A percentile compares a stretch with the other conserved stretches of the same genome.
Evolutionary conservation across 2,888 invertebrate genomes (phyloP).

Genomic region (Polydrusus pterygomalis): DNA sequence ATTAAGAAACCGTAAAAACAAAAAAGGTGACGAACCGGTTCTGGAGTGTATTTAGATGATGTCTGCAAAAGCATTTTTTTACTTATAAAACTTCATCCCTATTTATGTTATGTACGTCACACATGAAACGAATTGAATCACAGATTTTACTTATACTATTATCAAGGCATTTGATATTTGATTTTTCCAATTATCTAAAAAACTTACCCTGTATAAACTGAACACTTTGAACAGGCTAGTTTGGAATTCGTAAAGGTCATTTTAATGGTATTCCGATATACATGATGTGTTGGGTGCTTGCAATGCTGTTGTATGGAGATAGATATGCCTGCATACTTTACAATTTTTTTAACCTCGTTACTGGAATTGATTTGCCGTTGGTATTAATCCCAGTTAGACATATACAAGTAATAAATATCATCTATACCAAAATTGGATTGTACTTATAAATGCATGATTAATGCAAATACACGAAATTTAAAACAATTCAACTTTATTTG

Average conservation of each 20-base stretch:
- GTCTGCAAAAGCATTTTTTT: too few relatives aligned
- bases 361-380: constrained; percentile 39
- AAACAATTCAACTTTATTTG: neutral
- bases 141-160: too few relatives aligned
- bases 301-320: constrained; percentile 42
- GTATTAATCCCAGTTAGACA: constrained; percentile 34
- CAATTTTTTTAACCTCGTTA: constrained; percentile 48
- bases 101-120: too few relatives aligned
- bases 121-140: too few relatives aligned
- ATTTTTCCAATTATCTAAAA: too few relatives aligned
- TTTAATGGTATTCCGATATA: constrained; percentile 56
- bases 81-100: too few relatives aligned
- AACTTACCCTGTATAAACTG: constrained; percentile 10
- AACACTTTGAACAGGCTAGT: constrained; percentile 64
- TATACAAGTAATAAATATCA: constrained; percentile 40
- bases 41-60: too few relatives aligned
- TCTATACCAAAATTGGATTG: constrained; percentile 36
- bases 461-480: neutral
- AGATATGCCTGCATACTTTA: constrained; percentile 47
- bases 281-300: constrained; percentile 52
- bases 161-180: too few relatives aligned
- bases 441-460: neutral
- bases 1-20: too few relatives aligned
- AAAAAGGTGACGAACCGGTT: too few relatives aligned
- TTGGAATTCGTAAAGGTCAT: constrained; percentile 65